Evolutionary conservation across 2,113 vertebrate genomes (phyloP).

Genomic region (Microtus oregoni): DNA sequence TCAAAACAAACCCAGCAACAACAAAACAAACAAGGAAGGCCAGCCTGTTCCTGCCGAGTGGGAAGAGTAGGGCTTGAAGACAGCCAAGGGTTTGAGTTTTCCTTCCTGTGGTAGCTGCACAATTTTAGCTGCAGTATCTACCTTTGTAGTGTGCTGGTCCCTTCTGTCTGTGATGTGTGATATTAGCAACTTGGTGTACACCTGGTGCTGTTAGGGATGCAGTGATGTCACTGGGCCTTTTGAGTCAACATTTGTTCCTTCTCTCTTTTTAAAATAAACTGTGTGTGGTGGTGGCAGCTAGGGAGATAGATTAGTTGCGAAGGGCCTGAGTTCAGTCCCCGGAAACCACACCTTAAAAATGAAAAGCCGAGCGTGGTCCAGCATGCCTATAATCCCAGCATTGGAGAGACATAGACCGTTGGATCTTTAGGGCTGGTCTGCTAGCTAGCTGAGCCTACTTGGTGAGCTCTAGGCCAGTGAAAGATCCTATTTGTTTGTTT

Average conservation of each 20-base stretch:
- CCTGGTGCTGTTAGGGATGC: not conserved
- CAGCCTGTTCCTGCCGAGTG: not conserved
- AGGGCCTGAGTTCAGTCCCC: not conserved
- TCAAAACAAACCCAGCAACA: not conserved
- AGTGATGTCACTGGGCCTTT: not conserved
- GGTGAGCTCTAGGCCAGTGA: no score
- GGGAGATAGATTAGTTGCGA: not conserved
- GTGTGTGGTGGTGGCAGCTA: no score
- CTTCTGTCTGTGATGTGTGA: not conserved
- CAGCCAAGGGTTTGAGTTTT: not conserved
- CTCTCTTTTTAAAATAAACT: not conserved
- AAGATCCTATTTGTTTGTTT: not conserved
- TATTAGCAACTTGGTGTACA: not conserved
- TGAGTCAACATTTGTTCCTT: not conserved
- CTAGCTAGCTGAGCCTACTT: no score
- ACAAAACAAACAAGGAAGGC: not conserved
- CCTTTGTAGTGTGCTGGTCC: not conserved
- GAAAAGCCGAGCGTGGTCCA: no score
- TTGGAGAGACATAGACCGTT: not conserved
- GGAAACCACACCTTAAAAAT: not conserved
- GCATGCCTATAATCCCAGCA: not conserved
- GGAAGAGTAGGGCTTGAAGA: not conserved
- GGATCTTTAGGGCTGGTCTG: no score
- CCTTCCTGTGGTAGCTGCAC: not conserved
- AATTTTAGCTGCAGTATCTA: accelerated